A percentile compares a stretch with the other conserved stretches of the same genome.
phyloP scores from a whole-genome alignment of 2,888 invertebrate genomes.

The Patella pellucida region DNA sequence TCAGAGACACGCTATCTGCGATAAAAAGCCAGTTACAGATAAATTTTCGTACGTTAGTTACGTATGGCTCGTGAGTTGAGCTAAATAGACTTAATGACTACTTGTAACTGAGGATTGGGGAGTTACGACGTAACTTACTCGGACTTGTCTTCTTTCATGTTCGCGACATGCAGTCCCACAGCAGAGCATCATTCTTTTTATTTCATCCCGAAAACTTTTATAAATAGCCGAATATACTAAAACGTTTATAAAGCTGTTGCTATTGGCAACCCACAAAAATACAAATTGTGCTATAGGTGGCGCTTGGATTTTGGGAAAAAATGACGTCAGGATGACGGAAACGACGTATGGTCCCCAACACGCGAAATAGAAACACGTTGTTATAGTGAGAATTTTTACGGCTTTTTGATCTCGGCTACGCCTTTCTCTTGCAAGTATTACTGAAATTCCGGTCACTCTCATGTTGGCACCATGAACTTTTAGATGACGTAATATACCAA shows the following conservation, averaged over 20 bases:
- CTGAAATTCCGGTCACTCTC: not conserved
- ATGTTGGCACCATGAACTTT: not conserved
- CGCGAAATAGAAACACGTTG: slow-evolving; percentile 41
- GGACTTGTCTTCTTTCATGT: no score
- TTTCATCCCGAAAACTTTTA: slow-evolving; percentile 33
- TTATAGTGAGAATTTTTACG: slow-evolving; percentile 36
- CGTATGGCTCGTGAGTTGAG: no score
- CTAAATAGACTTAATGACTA: no score
- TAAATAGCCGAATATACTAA: slow-evolving; percentile 42
- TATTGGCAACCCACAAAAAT: slow-evolving; percentile 43
- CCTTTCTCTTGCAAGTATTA: not conserved
- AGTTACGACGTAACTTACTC: no score
- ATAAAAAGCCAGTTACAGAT: no score
- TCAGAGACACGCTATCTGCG: no score
- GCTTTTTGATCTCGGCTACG: slow-evolving; percentile 16
- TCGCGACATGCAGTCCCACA: no score
- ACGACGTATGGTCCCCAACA: slow-evolving; percentile 47
- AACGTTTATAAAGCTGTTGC: slow-evolving; percentile 49
- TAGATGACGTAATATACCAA: slow-evolving; percentile 25
- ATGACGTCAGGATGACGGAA: slow-evolving; percentile 32
- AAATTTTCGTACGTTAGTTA: no score
- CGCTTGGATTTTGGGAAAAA: slow-evolving; percentile 20
- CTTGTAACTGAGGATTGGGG: no score
- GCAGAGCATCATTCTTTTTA: slow-evolving; percentile 15
- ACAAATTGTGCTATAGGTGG: slow-evolving; percentile 34